Evolutionary conservation across 2,888 invertebrate genomes (phyloP), one percentile per base, ranked within the genome.

Genomic region (Nebria salina): DNA sequence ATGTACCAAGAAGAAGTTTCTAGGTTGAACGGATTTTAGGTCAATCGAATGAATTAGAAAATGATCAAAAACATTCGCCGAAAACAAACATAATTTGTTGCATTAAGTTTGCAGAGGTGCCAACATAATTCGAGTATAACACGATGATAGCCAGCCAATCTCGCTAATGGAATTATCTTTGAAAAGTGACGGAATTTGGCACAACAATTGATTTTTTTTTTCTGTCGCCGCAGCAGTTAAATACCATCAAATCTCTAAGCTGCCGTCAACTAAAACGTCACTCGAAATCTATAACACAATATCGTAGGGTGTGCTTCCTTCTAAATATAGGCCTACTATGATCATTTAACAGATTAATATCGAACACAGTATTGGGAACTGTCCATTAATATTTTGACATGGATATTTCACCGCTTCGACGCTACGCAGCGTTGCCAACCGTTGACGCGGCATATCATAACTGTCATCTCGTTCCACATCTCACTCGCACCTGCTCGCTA

Each of bases 81-180:
- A 26, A 70, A 70, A 70, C 70, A 70, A 70, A 70, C 15, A 70
- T 70, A 25, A 26, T 70, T 34, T 70, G 70, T 70, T 70, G 11
- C 70, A 70, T 15, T 34, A 54, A 54, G 11, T 54, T 70, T 70
- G 26, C 70, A 2, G 15, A 20, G 70, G 70, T 34, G 70, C 70
- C 70, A 70, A 70, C 70, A 20, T 70, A 70, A 77, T 72, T 77
- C 72, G 77, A 26, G 41, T 42, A 54, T 64, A 77, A 77, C 77
- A 64, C 26, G 77, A 77, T 70, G 54, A 77, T 77, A 77, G 70
- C 77, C 72, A 54, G 76, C 85, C 85, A 86, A 87, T 86, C 86
- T 85, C 85, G 83, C 85, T 87, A 86, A 86, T 87, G 86, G 86
- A 86, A 86, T 84, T 75, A 75, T 65, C 34, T 34, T 20, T 26